Base-by-base conservation (phyloP, 1,140 invertebrate genomes). In the Drepana arcuata region DNA sequence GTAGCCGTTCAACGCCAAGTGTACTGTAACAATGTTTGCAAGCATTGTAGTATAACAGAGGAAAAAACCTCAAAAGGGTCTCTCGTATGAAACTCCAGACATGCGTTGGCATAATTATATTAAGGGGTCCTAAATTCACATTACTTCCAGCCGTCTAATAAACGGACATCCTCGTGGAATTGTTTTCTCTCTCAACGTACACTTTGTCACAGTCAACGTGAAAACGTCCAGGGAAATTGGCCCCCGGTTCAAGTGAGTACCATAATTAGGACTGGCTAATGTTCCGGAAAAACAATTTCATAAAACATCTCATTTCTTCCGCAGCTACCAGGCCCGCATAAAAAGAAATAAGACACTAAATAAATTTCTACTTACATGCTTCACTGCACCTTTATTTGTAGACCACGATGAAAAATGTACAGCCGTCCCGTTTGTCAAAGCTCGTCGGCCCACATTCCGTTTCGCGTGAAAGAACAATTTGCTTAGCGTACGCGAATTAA, bases 271-370 rank as follows among this genome's bases (percentile, higher is more conserved):
- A 60, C 51, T 48, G 71, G 65, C 58, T 75, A 80, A 80, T 75
- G 73, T 78, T 41, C 57, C 68, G 69, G 69, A 80, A 80, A 80
- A 75, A 80, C 73, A 80, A 80, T 80, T 80, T 80, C 71, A 80
- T 80, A 80, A 78, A 80, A 78, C 67, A 75, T 78, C 65, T 70
- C 54, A 62, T 74, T 65, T 60, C 63, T 60, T 60, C 29, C 37
- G 26, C 45, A 43, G 44, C 53, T n/a, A n/a, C n/a, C 35, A 38
- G 38, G 45, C 54, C 50, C 60, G 56, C 64, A 72, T 70, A 78
- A 77, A 80, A 80, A 74, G 65, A 68, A 77, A 80, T 69, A 73
- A 74, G 66, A 68, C 57, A 72, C 69, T 75, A 71, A 75, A 77
- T 80, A 73, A 77, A 77, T 56, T 71, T 73, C 66, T 71, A 73